Base-by-base conservation (phyloP, 2,113 vertebrate species). In the Myrmecophaga tridactyla region DNA sequence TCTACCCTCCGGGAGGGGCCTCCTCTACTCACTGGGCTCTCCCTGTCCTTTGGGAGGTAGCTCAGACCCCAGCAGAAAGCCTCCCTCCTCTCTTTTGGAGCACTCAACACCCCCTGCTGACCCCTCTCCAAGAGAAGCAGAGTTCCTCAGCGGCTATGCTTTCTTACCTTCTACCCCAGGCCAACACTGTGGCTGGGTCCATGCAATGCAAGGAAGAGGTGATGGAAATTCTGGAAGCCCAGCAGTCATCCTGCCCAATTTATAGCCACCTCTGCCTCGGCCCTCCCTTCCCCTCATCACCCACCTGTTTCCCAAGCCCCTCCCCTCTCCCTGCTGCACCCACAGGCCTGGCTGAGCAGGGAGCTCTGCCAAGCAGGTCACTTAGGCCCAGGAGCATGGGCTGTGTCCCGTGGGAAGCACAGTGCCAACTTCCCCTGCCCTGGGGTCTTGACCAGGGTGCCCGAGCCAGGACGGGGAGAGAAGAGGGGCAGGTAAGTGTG, bases 341-440 rank as follows among this genome's bases (percentile, higher is more conserved):
- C 62, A 62, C 72, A 89, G 43, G 86, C 51, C 84, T 21, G 69
- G 87, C 14, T 23, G 36, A 70, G 60, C 92, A 93, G 63, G 62
- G 58, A 89, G 27, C 48, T 91, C 31, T 86, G 72, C 80, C 62
- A 92, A 96, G 46, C 85, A 78, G 93, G 86, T 94, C 90, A 96
- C 56, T 85, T 21, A 90, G 89, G 76, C 86, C 48, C 72, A 81
- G 29, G 29, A 56, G 36, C 86, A 94, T 11, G 31, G 51, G 63
- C 20, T 92, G 15, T 18, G 46, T 94, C 36, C 62, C 39, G 21
- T 89, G 51, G 41, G 63, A 36, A 94, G 89, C 69, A 70, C 29
- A 73, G 63, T 65, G 34, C 25, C 27, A 87, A 62, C 18, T 34
- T 41, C 31, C 46, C 70, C 11, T 4, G 25, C 13, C 51, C 20